Evolutionary conservation across 64 coral and sea anemone species (phyloP).

Genomic region (Catalaphyllia jardinei): DNA sequence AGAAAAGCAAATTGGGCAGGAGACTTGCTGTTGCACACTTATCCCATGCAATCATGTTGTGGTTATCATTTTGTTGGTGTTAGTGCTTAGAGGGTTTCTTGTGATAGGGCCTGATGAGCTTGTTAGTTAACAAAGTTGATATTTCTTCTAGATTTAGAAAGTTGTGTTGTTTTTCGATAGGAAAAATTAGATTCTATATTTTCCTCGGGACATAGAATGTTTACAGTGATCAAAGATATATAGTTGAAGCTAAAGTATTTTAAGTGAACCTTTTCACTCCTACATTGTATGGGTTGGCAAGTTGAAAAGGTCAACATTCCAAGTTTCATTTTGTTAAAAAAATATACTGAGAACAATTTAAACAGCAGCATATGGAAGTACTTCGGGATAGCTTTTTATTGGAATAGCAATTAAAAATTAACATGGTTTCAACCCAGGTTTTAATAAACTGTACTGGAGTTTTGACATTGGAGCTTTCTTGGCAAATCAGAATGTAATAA

Average conservation of each 20-base stretch:
- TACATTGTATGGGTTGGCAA: background rate
- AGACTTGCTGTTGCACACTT: background rate
- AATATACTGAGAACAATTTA: conserved; percentile 1
- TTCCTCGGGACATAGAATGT: conserved; percentile 21
- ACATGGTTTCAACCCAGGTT: conserved; percentile 34
- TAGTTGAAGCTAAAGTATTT: conserved; percentile 18
- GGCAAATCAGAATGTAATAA: background rate
- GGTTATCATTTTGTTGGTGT: conserved; percentile 5
- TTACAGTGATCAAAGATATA: conserved; percentile 25
- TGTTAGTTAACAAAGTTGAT: conserved; percentile 20
- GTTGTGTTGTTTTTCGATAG: too few relatives aligned
- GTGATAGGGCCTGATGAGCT: conserved; percentile 2
- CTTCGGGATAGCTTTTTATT: conserved; percentile 1
- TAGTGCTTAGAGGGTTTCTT: background rate
- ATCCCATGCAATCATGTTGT: background rate
- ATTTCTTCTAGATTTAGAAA: background rate
- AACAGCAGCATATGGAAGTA: background rate
- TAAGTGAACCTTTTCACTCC: conserved; percentile 30
- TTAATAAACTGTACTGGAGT: background rate
- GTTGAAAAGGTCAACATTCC: conserved; percentile 1
- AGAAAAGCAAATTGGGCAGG: conserved; percentile 1
- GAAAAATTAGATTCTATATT: background rate
- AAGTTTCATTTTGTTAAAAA: conserved; percentile 17
- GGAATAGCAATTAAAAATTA: conserved; percentile 35
- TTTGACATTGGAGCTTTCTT: conserved; percentile 38